These are phyloP conservation scores for Apostichopus parvimensis DNA, from an alignment of 35 echinoderm and acorn worm species.

Conservation along the genomic window DNA sequence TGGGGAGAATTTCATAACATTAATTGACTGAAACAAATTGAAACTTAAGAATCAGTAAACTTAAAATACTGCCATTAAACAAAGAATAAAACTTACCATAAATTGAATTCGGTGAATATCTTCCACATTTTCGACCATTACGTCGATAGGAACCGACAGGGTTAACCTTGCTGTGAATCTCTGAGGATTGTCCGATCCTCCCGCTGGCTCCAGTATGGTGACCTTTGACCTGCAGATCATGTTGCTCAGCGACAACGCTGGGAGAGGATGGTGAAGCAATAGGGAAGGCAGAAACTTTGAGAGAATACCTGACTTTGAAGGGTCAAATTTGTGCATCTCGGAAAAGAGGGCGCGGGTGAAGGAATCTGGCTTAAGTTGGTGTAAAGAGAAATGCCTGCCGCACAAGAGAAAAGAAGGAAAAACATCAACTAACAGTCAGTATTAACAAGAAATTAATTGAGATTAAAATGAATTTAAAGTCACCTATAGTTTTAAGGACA, in stretches of 20 bases:
- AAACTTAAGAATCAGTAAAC: neutral
- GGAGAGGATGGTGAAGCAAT: conserved; percentile 76
- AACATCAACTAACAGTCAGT: neutral
- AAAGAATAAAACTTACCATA: conserved; percentile 49
- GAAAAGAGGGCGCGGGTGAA: conserved; percentile 92
- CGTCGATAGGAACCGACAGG: conserved; percentile 65
- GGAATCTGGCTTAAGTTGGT: conserved; percentile 58
- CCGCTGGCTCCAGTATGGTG: conserved; percentile 74
- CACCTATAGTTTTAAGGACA: no score
- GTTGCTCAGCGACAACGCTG: conserved; percentile 72
- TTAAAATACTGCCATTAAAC: neutral
- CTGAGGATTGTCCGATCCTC: conserved; percentile 88
- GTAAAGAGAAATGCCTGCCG: conserved; percentile 60
- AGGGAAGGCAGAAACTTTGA: conserved; percentile 91
- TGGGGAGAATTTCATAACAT: neutral
- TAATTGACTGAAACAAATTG: neutral
- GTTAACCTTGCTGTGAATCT: conserved; percentile 90
- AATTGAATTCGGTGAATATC: conserved; percentile 77
- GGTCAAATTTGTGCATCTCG: conserved; percentile 88
- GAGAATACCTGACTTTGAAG: conserved; percentile 82
- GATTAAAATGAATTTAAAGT: no score
- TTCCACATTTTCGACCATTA: conserved; percentile 76
- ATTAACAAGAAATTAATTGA: neutral
- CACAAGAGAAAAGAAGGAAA: neutral
- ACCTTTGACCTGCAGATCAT: conserved; percentile 68